Evolutionary conservation across 2,113 vertebrate genomes (phyloP).

Genomic region (Cyanoramphus novaezelandiae): DNA sequence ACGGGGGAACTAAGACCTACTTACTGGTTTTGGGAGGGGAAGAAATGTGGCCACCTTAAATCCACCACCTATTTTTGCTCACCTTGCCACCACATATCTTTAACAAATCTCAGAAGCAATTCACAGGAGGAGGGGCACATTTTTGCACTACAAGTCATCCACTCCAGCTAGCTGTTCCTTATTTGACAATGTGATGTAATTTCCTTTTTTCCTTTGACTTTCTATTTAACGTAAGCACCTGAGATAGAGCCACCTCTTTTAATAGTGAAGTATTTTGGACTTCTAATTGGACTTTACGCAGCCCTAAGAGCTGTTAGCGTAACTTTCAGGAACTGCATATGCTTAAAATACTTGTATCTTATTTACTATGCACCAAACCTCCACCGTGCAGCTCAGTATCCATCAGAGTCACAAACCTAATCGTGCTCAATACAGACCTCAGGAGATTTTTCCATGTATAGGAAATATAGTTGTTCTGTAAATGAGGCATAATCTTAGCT

Average conservation of each 20-base stretch:
- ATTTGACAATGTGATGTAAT: slow-evolving; percentile 77
- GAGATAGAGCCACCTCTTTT: slow-evolving; percentile 2
- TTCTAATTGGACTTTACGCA: background rate
- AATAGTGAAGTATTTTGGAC: slow-evolving; percentile 5
- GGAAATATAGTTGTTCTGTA: background rate
- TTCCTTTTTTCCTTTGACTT: slow-evolving; percentile 76
- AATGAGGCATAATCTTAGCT: background rate
- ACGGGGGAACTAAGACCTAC: background rate
- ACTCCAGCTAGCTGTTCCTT: slow-evolving; percentile 74
- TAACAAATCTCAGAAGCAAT: slow-evolving; percentile 72
- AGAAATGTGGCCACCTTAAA: slow-evolving; percentile 47
- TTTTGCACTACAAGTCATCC: slow-evolving; percentile 73
- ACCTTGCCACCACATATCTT: slow-evolving; percentile 69
- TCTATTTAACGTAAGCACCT: slow-evolving; percentile 63
- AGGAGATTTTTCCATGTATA: background rate
- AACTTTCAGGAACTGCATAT: background rate
- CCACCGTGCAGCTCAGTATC: background rate
- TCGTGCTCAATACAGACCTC: background rate
- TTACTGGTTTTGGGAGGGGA: background rate
- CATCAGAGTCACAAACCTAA: background rate
- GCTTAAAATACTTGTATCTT: background rate
- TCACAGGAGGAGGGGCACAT: slow-evolving; percentile 76
- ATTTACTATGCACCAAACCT: background rate
- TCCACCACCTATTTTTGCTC: slow-evolving; percentile 67
- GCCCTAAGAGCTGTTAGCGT: background rate